phyloP scores from a whole-genome alignment of 1,140 invertebrate genomes.

The Glomeris maerens region DNA sequence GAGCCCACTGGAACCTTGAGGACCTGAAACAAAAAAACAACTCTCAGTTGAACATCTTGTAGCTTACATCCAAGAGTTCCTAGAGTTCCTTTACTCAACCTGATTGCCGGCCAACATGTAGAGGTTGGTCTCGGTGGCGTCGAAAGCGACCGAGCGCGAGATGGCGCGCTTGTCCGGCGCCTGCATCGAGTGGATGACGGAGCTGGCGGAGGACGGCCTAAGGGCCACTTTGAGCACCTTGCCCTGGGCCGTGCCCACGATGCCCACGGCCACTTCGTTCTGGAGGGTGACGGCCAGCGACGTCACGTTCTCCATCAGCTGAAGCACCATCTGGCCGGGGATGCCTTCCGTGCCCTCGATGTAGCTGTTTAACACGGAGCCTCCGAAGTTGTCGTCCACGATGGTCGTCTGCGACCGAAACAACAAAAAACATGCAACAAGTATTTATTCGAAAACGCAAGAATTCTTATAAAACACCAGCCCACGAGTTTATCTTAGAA shows the following conservation, averaged over 20 bases:
- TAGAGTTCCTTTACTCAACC: constrained; percentile 5
- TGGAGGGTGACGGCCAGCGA: constrained; percentile 18
- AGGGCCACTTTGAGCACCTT: constrained; percentile 19
- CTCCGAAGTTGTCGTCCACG: constrained; percentile 22
- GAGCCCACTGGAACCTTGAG: constrained; percentile 24
- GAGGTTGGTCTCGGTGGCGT: constrained; percentile 16
- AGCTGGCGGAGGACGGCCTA: not conserved
- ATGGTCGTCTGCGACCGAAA: too few species aligned
- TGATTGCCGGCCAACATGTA: constrained; percentile 18
- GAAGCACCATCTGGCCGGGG: constrained; percentile 5
- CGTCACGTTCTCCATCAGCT: constrained; percentile 13
- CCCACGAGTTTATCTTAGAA: too few species aligned
- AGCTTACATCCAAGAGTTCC: not conserved
- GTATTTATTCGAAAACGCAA: too few species aligned
- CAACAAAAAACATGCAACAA: too few species aligned
- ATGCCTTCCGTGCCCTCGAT: constrained; percentile 19
- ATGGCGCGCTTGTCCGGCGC: constrained; percentile 9
- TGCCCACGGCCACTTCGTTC: constrained; percentile 15
- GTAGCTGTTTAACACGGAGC: constrained; percentile 18
- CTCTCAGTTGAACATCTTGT: not conserved
- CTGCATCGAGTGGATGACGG: too few species aligned
- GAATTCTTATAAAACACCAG: too few species aligned
- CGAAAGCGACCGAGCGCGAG: constrained; percentile 17
- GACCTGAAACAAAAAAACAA: constrained; percentile 20
- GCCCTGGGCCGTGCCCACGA: constrained; percentile 18